Base-by-base conservation (phyloP, 2,113 vertebrate species). In the Xenus cinereus region DNA sequence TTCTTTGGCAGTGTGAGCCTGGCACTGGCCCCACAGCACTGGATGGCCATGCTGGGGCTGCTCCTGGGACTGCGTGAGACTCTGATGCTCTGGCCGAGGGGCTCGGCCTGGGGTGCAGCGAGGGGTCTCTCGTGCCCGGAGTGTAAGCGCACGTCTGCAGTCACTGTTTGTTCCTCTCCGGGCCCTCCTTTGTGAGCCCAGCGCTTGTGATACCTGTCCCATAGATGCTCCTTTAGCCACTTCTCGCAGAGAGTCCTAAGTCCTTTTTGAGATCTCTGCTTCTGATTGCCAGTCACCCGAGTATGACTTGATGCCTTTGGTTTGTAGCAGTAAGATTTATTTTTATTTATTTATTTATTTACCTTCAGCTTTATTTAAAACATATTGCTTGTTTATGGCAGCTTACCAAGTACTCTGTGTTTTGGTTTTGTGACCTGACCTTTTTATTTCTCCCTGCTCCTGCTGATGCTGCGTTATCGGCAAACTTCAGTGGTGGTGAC, bases 381-480 rank as follows among this genome's bases (percentile, higher is more conserved):
- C 10, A 10, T 37, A 19, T n/a, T 28, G 28, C 37, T 86, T 86
- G 30, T 92, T 82, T 46, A 45, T 83, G 59, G 26, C 68, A 80
- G 37, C 51, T 80, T 86, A 59, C 32, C 67, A 66, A 53, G 17
- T 76, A 57, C 54, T 79, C 62, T 60, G 14, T 56, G 76, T 93
- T 93, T 93, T 80, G 63, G 17, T 68, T 91, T 73, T 63, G 81
- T 80, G 81, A 59, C 78, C n/a, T 73, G 84, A 89, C 35, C 21
- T 82, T 87, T 92, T 79, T 72, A 66, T 89, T 89, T 16, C 32
- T 68, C 2, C 0, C 69, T 78, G 66, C 17, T 53, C 48, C 28
- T 76, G 56, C 66, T 66, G 74, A 72, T 87, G 48, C 12, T 82
- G 27, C 1, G 1, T 89, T 93, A 76, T 83, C 48, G 93, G 53